phyloP scores from a whole-genome alignment of 2,113 vertebrate genomes.

The Melanotaenia duboulayi region DNA sequence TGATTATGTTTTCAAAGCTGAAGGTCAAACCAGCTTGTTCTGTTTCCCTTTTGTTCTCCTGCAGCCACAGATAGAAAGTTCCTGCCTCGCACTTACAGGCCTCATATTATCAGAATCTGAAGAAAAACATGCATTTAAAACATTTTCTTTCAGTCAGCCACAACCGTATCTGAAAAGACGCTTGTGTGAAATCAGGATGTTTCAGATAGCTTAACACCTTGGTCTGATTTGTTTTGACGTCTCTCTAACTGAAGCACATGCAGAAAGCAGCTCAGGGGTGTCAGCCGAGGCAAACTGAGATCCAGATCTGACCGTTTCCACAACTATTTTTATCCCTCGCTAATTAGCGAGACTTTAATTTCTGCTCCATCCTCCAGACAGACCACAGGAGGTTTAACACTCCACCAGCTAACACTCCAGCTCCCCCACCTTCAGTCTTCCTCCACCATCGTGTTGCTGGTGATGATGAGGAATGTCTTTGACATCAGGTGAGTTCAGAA shows the following conservation, averaged over 20 bases:
- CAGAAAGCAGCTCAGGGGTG: constrained; percentile 28
- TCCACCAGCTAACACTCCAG: constrained; percentile 28
- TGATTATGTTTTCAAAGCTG: too few relatives aligned
- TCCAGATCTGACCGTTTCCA: constrained; percentile 57
- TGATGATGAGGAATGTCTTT: neutral
- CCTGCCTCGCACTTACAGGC: too few relatives aligned
- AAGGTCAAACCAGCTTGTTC: neutral
- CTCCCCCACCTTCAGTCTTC: neutral
- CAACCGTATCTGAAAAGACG: neutral
- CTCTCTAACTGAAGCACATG: neutral
- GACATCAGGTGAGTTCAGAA: neutral
- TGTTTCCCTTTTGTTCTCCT: neutral
- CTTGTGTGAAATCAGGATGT: too few relatives aligned
- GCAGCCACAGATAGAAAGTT: neutral
- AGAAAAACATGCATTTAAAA: neutral
- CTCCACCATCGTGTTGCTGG: neutral
- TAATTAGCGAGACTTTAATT: constrained; percentile 77
- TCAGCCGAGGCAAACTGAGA: constrained; percentile 51
- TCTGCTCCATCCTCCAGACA: constrained; percentile 66
- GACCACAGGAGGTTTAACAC: constrained; percentile 72
- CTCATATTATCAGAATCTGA: neutral
- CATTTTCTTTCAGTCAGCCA: neutral
- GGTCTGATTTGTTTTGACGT: constrained; percentile 15
- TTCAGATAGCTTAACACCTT: neutral
- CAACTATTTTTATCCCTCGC: constrained; percentile 76